A percentile compares a stretch with the other conserved stretches of the same genome.
phyloP scores from a whole-genome alignment of 1,140 invertebrate genomes.

The Holotrichia oblita region DNA sequence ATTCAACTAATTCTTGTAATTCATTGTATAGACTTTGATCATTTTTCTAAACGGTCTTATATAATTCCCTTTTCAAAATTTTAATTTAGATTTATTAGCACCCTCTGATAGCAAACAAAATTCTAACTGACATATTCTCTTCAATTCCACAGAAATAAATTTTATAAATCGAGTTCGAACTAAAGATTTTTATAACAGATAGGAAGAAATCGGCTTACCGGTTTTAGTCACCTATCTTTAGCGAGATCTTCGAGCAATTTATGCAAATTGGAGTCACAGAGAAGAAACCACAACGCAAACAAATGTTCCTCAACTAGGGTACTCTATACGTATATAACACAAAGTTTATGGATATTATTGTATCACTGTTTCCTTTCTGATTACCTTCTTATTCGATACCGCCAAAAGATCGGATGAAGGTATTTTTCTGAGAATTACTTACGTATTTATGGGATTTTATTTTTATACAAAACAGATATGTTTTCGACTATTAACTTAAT shows the following conservation, averaged over 20 bases:
- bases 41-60: no score
- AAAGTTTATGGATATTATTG: slow-evolving; percentile 25
- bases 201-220: slow-evolving; percentile 22
- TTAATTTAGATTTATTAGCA: no score
- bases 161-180: not conserved
- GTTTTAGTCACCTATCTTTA: slow-evolving; percentile 24
- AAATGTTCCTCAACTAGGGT: slow-evolving; percentile 29
- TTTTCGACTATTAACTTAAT: not conserved
- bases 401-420: not conserved
- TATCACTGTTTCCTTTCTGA: not conserved
- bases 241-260: slow-evolving; percentile 28
- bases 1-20: no score
- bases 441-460: not conserved
- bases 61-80: no score
- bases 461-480: not conserved
- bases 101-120: no score
- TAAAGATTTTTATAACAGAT: slow-evolving; percentile 4
- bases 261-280: slow-evolving; percentile 16
- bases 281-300: slow-evolving; percentile 21
- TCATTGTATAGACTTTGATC: no score
- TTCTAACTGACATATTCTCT: no score
- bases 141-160: not conserved
- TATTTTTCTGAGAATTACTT: not conserved
- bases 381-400: not conserved
- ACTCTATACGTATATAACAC: not conserved